Base-by-base conservation (phyloP, 1,140 invertebrate genomes). In the Vollenhovia emeryi region DNA sequence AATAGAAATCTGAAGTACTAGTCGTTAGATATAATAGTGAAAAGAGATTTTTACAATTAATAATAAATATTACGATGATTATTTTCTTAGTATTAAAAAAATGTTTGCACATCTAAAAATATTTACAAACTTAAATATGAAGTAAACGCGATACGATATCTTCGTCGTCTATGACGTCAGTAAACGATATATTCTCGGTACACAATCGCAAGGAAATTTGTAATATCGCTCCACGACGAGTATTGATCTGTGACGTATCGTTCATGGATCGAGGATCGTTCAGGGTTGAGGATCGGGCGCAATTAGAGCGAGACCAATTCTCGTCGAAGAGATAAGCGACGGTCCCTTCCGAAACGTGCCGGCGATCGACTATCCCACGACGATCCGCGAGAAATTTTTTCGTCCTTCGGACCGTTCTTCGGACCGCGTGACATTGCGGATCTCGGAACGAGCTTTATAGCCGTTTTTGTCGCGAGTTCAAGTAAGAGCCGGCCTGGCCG, bases 371-470 rank as follows among this genome's bases (percentile, higher is more conserved):
- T 71, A 50, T 79, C 62, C 68, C 30, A 27, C 11, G 24, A 69
- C 69, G 60, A 55, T 50, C 60, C 68, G 75, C 11, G 40, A 52
- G 33, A 50, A 57, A 62, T 85, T 78, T 30, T 79, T 75, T 78
- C 71, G 52, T 62, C 9, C 57, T 2, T n/a, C 40, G 27, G 3
- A 24, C 62, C 15, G 57, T 43, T 84, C 60, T 48, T 68, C 69
- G 45, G 45, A 8, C n/a, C 62, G 76, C 87, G 87, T 89, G 87
- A 89, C 87, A 40, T 40, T 75, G 87, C 87, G 55, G 30, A 89
- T 75, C 62, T 27, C 45, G 64, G 60, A 82, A 89, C 75, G 68
- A 71, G 83, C 48, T 69, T 55, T 86, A 33, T 13, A 45, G 5
- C 15, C 27, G 86, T 88, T 89, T 87, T 88, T 89, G 82, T 27